Percentiles rank a stretch among this genome's conserved stretches.
Evolutionary conservation across 1,140 invertebrate genomes (phyloP).

Genomic region (Bombus cullumanus): DNA sequence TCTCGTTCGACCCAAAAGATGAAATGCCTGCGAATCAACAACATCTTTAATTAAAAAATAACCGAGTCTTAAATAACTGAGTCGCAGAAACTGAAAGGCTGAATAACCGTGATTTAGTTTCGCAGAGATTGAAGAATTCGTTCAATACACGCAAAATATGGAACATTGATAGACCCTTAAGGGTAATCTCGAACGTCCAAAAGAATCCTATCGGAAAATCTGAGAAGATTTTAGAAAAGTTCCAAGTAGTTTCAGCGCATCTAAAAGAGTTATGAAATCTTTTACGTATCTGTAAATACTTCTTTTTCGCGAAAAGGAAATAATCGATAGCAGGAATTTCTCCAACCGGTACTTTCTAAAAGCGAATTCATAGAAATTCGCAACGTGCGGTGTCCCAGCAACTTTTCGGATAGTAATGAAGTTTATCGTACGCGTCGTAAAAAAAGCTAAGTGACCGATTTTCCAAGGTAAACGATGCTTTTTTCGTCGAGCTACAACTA

Average conservation of each 20-base stretch:
- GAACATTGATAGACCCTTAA: not conserved
- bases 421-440: constrained; percentile 35
- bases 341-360: not conserved
- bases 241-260: not conserved
- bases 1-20: not conserved
- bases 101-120: not conserved
- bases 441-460: constrained; percentile 64
- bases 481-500: constrained; percentile 51
- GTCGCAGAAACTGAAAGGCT: too few species aligned
- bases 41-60: too few species aligned
- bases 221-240: constrained; percentile 22
- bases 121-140: not conserved
- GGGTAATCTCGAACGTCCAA: not conserved
- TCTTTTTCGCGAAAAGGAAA: not conserved
- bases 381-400: too few species aligned
- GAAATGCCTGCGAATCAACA: not conserved
- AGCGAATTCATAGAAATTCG: too few species aligned
- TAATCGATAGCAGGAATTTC: not conserved
- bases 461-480: constrained; percentile 62
- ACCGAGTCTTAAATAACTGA: too few species aligned
- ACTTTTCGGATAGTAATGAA: not conserved
- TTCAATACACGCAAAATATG: not conserved
- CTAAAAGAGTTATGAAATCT: not conserved
- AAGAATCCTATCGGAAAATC: constrained; percentile 5
- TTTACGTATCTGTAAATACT: not conserved